Evolutionary conservation across 2,113 vertebrate genomes (phyloP).

Genomic region (Corydoras maculifer): DNA sequence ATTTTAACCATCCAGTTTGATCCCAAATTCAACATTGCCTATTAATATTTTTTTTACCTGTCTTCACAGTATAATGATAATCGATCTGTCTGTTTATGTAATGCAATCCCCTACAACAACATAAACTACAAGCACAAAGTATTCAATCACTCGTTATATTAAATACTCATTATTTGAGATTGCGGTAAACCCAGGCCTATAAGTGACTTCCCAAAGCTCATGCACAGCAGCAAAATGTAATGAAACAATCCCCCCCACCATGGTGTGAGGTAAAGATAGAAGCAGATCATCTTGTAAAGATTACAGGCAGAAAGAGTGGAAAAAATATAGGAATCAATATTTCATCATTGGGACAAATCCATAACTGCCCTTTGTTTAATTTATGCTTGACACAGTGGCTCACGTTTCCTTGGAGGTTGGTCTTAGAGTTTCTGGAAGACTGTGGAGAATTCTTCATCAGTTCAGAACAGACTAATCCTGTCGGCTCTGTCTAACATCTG

Average conservation of each 20-base stretch:
- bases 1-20: too few species aligned
- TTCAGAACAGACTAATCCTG: constrained; percentile 33
- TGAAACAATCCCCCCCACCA: constrained; percentile 7
- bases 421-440: constrained; percentile 20
- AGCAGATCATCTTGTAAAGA: constrained; percentile 27
- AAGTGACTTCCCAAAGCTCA: too few species aligned
- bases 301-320: constrained; percentile 10
- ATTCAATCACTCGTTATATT: too few species aligned
- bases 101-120: too few species aligned
- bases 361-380: constrained; percentile 41
- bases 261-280: constrained; percentile 13
- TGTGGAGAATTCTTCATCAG: constrained; percentile 35
- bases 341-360: constrained; percentile 38
- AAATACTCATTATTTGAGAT: too few species aligned
- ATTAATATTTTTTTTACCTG: too few species aligned
- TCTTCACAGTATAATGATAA: too few species aligned
- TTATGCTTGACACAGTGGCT: constrained; percentile 36
- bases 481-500: constrained; percentile 36
- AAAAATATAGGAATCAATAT: constrained; percentile 36
- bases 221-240: constrained; percentile 2
- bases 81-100: too few species aligned
- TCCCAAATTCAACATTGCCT: too few species aligned
- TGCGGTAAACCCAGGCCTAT: too few species aligned
- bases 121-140: too few species aligned
- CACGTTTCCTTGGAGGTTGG: constrained; percentile 32